Evolutionary conservation across 2,113 vertebrate species (phyloP), one percentile per base, ranked within the genome.

Genomic region (Dendrocopos noguchii): DNA sequence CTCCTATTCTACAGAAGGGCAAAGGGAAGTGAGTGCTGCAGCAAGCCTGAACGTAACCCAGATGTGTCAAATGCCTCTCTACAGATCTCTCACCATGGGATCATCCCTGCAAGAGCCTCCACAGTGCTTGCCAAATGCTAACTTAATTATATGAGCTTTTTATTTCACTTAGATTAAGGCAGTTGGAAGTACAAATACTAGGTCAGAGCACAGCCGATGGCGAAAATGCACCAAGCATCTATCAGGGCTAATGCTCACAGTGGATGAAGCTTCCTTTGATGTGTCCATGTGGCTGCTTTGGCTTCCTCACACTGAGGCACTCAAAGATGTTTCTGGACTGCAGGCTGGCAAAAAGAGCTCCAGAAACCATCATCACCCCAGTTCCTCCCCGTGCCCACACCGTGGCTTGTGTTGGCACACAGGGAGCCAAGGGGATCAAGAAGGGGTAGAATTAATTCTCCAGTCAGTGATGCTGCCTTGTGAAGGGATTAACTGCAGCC

Each of bases 181-280:
- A 83, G 57, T 65, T 56, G 44, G 36, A 88, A 92, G 88, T 86
- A 88, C 28, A 94, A 88, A 93, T 90, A 92, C 59, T 86, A 70
- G 87, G 89, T 95, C 92, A 95, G 70, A 85, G 63, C 53, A 82
- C 76, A 86, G 95, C 93, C 91, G 79, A 87, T 85, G 94, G 95
- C 81, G 0, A 95, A 94, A 94, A 83, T 33, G 33, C 75, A 74
- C 59, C 77, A 82, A 93, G 47, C 44, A 76, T 59, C 39, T 60
- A 77, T 34, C 33, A 88, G 39, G 47, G 60, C 74, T 65, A 71
- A 75, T 24, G n/a, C 7, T 83, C 8, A 10, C 12, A 83, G 73
- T 42, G 39, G 50, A 85, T 78, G 80, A 80, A 85, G 80, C 39
- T n/a, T 71, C 31, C 91, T 85, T 50, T 61, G 60, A 78, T 80